Evolutionary conservation across 2,113 vertebrate species (phyloP), one percentile per base, ranked within the genome.

Genomic region (Nyctereutes procyonoides): DNA sequence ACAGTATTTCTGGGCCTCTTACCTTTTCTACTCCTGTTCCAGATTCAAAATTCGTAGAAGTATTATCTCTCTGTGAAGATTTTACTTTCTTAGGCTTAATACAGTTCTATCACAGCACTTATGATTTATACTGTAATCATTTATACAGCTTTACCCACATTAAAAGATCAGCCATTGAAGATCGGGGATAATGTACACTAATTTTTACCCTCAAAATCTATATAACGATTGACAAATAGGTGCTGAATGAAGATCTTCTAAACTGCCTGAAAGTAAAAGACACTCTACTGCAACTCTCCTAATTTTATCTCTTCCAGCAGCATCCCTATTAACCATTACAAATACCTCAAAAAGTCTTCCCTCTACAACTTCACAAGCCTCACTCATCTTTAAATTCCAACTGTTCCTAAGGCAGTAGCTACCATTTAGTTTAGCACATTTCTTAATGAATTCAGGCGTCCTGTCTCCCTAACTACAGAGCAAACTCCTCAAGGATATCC

Each of bases 351-450:
- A 90, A 79, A 38, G 38, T 87, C 65, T 67, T 43, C 11, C 6
- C n/a, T 16, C 17, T 30, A 38, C 12, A 95, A 86, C 3, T 65
- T 76, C 17, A 92, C 12, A 19, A 94, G 32, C 30, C 38, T 93
- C 28, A 79, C 19, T 67, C 62, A 74, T 85, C 30, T 96, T 43
- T 95, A 56, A 93, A 93, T 43, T 88, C 9, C 71, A 93, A 30
- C 28, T 90, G 38, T 1, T 91, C 2, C 2, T 74, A 69, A 28
- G 35, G 83, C 62, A 90, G 15, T 71, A 2, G 65, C 26, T 84
- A 55, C 5, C 32, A 83, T 51, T 22, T 15, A 69, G 14, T 55
- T 93, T 35, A 17, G 35, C 26, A 82, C 5, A 83, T 48, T 96
- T 67, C 43, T 62, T 48, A 81, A 60, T 48, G 51, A 83, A 4